Percentiles rank a stretch among this genome's conserved stretches.
These are phyloP conservation scores for Xiphorhynchus elegans DNA, from an alignment of 2,113 vertebrate species.

Conservation along the genomic window DNA sequence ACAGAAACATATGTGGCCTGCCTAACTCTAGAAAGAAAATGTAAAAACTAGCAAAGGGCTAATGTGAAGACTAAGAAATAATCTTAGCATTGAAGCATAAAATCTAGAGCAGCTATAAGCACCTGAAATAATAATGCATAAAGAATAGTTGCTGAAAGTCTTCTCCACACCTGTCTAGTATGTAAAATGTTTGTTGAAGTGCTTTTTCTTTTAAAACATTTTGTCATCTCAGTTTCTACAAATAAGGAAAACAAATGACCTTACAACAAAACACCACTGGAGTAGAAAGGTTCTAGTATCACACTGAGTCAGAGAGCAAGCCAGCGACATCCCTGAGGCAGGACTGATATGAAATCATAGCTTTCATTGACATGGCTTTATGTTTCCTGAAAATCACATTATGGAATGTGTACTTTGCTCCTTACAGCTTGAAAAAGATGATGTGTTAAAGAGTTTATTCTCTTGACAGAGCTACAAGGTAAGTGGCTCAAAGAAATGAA, in stretches of 20 bases:
- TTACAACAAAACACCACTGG: background rate
- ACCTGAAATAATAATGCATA: background rate
- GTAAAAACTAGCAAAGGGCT: background rate
- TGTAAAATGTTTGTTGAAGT: background rate
- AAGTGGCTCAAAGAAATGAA: background rate
- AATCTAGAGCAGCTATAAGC: background rate
- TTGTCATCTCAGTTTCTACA: background rate
- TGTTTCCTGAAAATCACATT: background rate
- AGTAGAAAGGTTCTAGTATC: background rate
- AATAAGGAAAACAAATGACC: background rate
- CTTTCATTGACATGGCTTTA: background rate
- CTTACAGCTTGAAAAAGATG: background rate
- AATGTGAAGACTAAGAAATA: background rate
- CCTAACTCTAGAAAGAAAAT: background rate
- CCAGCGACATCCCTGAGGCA: background rate
- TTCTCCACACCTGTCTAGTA: background rate
- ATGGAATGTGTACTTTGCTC: background rate
- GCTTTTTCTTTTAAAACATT: background rate
- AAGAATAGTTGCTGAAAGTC: background rate
- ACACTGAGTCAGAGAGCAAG: background rate
- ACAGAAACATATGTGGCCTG: background rate
- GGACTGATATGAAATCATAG: background rate
- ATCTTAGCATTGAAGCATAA: background rate
- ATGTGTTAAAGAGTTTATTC: constrained; percentile 5
- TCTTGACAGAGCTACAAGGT: background rate